Evolutionary conservation across 2,888 invertebrate species (phyloP), one percentile per base, ranked within the genome.

Genomic region (Parochlus steinenii): DNA sequence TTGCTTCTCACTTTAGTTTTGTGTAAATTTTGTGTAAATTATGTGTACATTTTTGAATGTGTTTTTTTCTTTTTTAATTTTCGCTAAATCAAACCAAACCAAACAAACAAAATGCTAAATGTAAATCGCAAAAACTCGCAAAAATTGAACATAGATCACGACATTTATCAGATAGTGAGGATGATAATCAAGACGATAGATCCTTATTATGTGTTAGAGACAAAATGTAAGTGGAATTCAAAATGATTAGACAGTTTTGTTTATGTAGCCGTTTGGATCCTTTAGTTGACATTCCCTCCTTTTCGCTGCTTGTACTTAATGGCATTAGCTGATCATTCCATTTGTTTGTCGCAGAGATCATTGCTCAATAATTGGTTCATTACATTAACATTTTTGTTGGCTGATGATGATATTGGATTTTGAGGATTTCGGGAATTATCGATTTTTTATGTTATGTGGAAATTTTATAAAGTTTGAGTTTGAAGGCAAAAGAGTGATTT

Each of bases 141-240:
- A 33, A 22, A 19, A 7, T 12, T 27, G 5, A 20, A 15, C 29
- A 33, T 44, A 49, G 48, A 42, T 48, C 53, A 34, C 52, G 59
- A 33, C 59, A 59, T 48, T 47, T 59, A 24, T 58, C 59, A 23
- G 59, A 59, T 44, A 58, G 58, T 46, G 59, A 59, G 50, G 58
- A 59, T 55, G 58, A 58, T 44, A 56, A 58, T 47, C 58, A 58
- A 48, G 57, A 56, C 47, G 49, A 49, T 44, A 44, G 47, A 42
- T 48, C 49, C 43, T 48, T 59, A 41, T 46, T 59, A 42, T 55
- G 59, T 43, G 56, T 58, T 20, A 55, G 58, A 47, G 54, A 56
- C 39, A 59, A 59, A 47, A 57, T 54, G 49, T 49, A 47, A 49
- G 49, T 49, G 38, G 31, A n/a, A n/a, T n/a, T n/a, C n/a, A n/a